These are phyloP conservation scores for Autographa gamma DNA, from an alignment of 2,888 invertebrate species.

Conservation along the genomic window DNA sequence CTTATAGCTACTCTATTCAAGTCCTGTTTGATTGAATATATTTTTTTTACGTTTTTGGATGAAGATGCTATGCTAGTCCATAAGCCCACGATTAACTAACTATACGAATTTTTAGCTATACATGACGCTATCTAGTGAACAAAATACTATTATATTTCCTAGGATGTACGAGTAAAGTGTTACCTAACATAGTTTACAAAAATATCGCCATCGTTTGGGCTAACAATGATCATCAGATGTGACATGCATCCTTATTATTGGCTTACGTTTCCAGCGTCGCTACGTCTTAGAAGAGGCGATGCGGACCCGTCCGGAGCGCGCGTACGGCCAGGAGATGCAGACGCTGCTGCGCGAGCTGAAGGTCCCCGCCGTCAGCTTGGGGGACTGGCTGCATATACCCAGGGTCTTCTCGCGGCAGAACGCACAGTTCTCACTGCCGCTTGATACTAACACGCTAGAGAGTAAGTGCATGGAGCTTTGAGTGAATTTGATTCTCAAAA, in stretches of 20 bases:
- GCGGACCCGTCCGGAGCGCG: conserved; percentile 84
- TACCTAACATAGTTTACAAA: too few relatives aligned
- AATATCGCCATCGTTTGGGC: background rate
- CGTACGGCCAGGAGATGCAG: conserved; percentile 85
- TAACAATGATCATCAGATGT: too few relatives aligned
- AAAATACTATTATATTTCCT: too few relatives aligned
- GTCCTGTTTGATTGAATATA: too few relatives aligned
- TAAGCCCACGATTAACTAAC: too few relatives aligned
- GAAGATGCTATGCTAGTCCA: too few relatives aligned
- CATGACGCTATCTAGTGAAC: too few relatives aligned
- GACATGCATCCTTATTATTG: too few relatives aligned
- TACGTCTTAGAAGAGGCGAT: conserved; percentile 92
- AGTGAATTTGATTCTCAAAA: too few relatives aligned
- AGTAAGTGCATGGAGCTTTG: conserved; percentile 60
- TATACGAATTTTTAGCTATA: too few relatives aligned
- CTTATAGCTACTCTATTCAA: too few relatives aligned
- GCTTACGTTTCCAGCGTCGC: conserved; percentile 84
- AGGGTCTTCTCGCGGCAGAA: conserved; percentile 93
- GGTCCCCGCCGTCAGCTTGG: conserved; percentile 85
- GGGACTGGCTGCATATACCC: conserved; percentile 91
- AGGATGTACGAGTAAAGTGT: background rate
- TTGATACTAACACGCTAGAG: conserved; percentile 86
- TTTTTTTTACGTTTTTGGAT: too few relatives aligned
- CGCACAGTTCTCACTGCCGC: conserved; percentile 93
- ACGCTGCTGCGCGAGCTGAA: conserved; percentile 84